phyloP scores from a whole-genome alignment of 2,113 vertebrate species.

The Sebastes fasciatus region DNA sequence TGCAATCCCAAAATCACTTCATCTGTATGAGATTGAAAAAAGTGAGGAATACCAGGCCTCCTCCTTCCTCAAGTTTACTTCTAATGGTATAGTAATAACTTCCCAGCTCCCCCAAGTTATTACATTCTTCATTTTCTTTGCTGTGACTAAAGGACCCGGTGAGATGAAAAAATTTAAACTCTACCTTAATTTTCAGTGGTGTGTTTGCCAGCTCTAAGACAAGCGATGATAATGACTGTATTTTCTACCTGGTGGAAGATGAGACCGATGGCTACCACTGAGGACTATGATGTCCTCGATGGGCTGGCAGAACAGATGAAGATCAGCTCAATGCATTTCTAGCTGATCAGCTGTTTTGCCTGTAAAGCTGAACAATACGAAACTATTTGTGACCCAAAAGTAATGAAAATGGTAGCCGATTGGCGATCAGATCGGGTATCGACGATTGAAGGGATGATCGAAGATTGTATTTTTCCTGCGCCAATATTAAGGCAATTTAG shows the following conservation, averaged over 20 bases:
- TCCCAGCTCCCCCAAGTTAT: conserved; percentile 62
- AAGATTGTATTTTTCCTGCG: too few relatives aligned
- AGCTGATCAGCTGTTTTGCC: not conserved
- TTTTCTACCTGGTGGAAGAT: conserved; percentile 2
- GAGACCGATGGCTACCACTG: not conserved
- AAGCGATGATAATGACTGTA: conserved; percentile 4
- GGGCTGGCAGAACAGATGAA: not conserved
- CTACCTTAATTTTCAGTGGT: conserved; percentile 37
- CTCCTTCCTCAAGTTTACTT: conserved; percentile 63
- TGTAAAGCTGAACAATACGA: not conserved
- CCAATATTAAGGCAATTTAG: too few relatives aligned
- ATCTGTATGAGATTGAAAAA: conserved; percentile 70
- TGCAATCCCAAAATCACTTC: conserved; percentile 70
- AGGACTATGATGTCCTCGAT: not conserved
- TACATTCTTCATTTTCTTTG: conserved; percentile 64
- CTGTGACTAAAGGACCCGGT: conserved; percentile 45
- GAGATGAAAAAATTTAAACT: conserved; percentile 35
- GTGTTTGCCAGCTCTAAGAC: conserved; percentile 40
- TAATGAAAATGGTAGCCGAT: not conserved
- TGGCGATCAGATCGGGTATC: too few relatives aligned
- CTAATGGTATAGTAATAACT: conserved; percentile 72
- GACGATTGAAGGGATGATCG: too few relatives aligned
- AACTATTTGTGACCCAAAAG: not conserved
- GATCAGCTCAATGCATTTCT: not conserved
- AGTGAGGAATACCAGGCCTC: conserved; percentile 37